Base-by-base conservation (phyloP, 2,797 vertebrate genomes). In the Triplophysa bombifrons region DNA sequence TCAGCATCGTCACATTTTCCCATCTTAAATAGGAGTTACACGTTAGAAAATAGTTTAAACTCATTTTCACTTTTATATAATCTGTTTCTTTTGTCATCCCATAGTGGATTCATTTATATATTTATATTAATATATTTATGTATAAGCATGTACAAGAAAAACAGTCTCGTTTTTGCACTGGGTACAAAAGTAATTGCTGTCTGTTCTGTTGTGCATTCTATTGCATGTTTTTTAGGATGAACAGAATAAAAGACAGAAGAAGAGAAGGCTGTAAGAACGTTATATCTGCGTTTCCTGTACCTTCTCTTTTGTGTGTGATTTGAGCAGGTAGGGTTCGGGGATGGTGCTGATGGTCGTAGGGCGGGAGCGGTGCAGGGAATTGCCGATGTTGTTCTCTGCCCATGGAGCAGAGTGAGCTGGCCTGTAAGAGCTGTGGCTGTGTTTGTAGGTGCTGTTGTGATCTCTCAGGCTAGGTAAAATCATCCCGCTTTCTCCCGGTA, bases 261-360 rank as follows among this genome's bases (percentile, higher is more conserved):
- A 83, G 82, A 90, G 84, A 86, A 84, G 83, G 87, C 82, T 68
- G 53, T 70, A 72, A 84, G 83, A 87, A 85, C 83, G 89, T 97
- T 94, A 99, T 89, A 99, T 99, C 92, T 99, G 97, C 86, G 97
- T 98, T 91, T 99, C 97, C 94, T 98, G 97, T 91, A 98, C 97
- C 92, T 97, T 98, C 88, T 99, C 97, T 92, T 98, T 98, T 89
- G 94, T 90, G 79, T 98, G 96, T 93, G 95, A 96, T 92, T 97
- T 97, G 89, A 97, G 95, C 88, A 94, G 78, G 76, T 95, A 97
- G 88, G 96, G 93, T 90, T 98, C 97, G 69, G 95, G 91, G 83
- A 97, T 94, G 87, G 93, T 93, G 88, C 92, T 94, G 91, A 94
- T 94, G 91, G 89, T 91, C 89, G 90, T 93, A 90, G 93, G 94